Conservation (phyloP, 2,113 vertebrate species). For the Laterallus jamaicensis region DNA sequence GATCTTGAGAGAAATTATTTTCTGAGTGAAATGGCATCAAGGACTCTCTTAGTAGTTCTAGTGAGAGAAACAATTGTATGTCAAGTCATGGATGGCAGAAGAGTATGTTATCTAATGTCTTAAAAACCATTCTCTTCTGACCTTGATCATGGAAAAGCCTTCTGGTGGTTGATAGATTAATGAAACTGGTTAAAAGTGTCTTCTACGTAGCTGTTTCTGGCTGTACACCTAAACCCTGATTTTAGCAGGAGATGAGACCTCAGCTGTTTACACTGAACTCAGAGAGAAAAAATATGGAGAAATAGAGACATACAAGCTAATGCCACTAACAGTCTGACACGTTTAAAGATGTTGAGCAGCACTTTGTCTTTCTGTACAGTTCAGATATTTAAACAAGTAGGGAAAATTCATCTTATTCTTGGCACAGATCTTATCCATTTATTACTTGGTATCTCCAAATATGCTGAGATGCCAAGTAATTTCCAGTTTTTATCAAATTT, state of each 20-base stretch:
- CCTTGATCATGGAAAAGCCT: neutral
- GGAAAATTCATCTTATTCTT: conserved; percentile 22
- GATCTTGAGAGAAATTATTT: neutral
- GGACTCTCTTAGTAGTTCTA: neutral
- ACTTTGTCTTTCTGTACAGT: neutral
- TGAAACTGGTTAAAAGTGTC: neutral
- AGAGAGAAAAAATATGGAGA: neutral
- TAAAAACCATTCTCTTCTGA: neutral
- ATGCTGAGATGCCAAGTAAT: conserved; percentile 48
- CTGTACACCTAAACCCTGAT: neutral
- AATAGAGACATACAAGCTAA: neutral
- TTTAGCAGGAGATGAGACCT: neutral
- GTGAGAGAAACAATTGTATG: neutral
- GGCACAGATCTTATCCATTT: conserved; percentile 19
- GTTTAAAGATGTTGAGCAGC: neutral
- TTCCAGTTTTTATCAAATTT: conserved; percentile 63
- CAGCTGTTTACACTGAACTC: neutral
- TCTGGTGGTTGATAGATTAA: neutral
- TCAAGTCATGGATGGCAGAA: neutral
- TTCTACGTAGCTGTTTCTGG: neutral
- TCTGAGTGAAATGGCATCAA: neutral
- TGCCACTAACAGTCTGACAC: neutral
- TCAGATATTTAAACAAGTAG: conserved; percentile 28
- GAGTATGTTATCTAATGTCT: neutral
- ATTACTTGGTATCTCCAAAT: conserved; percentile 32